A percentile compares a stretch with the other conserved stretches of the same genome.
These are phyloP conservation scores for Hemibagrus wyckioides DNA, from an alignment of 2,113 vertebrate genomes.

Conservation along the genomic window DNA sequence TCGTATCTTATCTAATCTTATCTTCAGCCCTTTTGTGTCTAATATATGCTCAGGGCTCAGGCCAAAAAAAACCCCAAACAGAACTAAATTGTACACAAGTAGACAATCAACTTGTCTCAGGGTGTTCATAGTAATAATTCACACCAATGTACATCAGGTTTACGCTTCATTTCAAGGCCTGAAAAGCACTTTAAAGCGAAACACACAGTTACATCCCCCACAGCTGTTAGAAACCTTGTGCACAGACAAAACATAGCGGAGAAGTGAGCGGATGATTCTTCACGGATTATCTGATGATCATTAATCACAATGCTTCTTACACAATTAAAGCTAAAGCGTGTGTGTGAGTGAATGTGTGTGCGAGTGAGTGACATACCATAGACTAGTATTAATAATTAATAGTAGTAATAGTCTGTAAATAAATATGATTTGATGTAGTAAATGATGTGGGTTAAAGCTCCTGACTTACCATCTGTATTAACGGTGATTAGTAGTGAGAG, in stretches of 20 bases:
- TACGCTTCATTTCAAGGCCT: background rate
- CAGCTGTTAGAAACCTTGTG: too few species aligned
- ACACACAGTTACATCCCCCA: background rate
- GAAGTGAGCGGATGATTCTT: background rate
- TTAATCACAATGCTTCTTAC: background rate
- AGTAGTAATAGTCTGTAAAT: too few species aligned
- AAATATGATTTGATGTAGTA: background rate
- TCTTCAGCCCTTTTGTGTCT: background rate
- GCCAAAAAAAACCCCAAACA: background rate
- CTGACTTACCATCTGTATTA: slow-evolving; percentile 15
- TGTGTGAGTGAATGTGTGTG: too few species aligned
- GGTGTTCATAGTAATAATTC: background rate
- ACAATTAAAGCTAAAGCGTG: background rate
- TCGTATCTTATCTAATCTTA: background rate
- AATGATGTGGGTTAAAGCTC: background rate
- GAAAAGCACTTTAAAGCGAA: background rate
- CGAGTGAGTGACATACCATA: background rate
- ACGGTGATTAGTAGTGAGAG: background rate
- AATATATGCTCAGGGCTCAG: background rate
- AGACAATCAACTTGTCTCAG: background rate
- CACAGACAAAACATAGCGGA: background rate
- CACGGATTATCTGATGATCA: background rate
- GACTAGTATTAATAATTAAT: background rate
- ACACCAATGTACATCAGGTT: background rate
- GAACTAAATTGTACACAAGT: background rate